These are phyloP conservation scores for Clivina fossor DNA, from an alignment of 2,888 invertebrate species.

Conservation along the genomic window DNA sequence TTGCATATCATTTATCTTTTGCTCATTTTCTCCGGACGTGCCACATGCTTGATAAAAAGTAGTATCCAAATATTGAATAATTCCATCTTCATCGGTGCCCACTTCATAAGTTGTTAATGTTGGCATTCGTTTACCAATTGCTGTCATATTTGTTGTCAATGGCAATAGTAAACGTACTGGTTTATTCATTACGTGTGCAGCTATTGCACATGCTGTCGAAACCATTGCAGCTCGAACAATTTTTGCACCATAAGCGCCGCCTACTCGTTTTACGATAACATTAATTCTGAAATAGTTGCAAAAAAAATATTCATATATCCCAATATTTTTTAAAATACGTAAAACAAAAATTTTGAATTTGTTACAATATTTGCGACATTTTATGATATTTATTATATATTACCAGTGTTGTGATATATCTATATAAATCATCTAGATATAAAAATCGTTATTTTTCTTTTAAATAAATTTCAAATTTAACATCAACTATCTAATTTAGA, in stretches of 20 bases:
- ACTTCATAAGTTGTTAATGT: constrained; percentile 67
- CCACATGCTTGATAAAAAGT: constrained; percentile 61
- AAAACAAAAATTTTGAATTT: no score
- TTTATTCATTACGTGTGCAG: constrained; percentile 61
- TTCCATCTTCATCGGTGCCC: constrained; percentile 63
- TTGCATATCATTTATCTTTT: constrained; percentile 48
- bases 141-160: constrained; percentile 71
- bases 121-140: constrained; percentile 68
- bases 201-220: constrained; percentile 70
- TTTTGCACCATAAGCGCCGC: constrained; percentile 82
- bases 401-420: no score
- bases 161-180: constrained; percentile 73
- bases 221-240: constrained; percentile 62
- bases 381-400: no score
- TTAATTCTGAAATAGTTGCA: constrained; percentile 72
- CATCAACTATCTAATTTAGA: no score
- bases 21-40: constrained; percentile 57
- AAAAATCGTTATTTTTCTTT: no score
- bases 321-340: no score
- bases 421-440: no score
- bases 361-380: no score
- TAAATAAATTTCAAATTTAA: no score
- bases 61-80: constrained; percentile 66
- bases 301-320: no score
- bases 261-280: constrained; percentile 69